These are phyloP conservation scores for Dimorphilus gyrociliatus DNA, from an alignment of 2,888 invertebrate species.

Conservation along the genomic window DNA sequence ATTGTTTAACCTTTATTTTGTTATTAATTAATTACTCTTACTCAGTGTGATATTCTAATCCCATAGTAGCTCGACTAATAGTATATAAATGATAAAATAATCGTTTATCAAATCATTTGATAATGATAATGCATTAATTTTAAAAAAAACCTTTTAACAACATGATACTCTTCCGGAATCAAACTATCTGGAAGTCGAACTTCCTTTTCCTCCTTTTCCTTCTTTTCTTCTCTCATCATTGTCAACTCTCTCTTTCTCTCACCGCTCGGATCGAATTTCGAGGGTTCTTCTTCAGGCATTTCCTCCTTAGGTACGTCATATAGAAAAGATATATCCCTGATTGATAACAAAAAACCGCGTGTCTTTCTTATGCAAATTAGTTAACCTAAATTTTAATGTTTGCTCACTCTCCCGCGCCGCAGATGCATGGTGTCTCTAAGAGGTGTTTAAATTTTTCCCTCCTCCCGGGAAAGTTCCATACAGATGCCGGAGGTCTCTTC, in stretches of 20 bases:
- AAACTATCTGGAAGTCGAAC: conserved; percentile 32
- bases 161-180: conserved; percentile 35
- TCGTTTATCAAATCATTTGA: too few species aligned
- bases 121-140: too few species aligned
- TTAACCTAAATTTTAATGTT: not conserved
- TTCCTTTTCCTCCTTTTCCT: conserved; percentile 13
- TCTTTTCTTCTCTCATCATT: not conserved
- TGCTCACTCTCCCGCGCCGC: conserved; percentile 36
- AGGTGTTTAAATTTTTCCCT: conserved; percentile 33
- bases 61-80: conserved; percentile 32
- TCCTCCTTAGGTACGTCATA: conserved; percentile 32
- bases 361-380: not conserved
- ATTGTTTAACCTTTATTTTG: not conserved
- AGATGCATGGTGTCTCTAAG: conserved; percentile 31
- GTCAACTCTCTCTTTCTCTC: too few species aligned
- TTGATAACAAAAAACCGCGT: conserved; percentile 4
- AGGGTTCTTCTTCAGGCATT: conserved; percentile 17
- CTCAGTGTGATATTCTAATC: conserved; percentile 34
- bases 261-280: conserved; percentile 19
- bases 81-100: too few species aligned
- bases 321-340: conserved; percentile 36
- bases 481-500: conserved; percentile 24
- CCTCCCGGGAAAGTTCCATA: conserved; percentile 28
- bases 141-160: too few species aligned
- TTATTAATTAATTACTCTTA: conserved; percentile 14